These are phyloP conservation scores for Pseudococcus viburni DNA, from an alignment of 2,888 invertebrate genomes.

Conservation along the genomic window DNA sequence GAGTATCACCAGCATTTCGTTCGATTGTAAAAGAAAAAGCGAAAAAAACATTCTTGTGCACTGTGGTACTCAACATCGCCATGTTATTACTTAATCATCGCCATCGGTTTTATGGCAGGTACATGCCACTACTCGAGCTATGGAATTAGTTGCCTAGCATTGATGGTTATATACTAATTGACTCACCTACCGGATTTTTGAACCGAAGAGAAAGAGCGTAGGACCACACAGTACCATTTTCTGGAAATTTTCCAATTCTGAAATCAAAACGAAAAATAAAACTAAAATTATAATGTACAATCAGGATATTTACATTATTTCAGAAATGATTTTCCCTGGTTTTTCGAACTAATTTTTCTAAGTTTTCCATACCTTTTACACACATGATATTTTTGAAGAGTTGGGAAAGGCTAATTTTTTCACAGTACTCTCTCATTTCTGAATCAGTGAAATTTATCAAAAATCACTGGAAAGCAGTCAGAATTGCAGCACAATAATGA, in stretches of 20 bases:
- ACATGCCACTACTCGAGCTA: not conserved
- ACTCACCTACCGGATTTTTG: conserved; percentile 14
- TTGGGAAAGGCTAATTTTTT: no score
- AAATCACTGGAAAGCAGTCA: no score
- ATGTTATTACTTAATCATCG: conserved; percentile 26
- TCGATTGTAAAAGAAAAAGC: conserved; percentile 30
- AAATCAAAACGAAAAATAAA: not conserved
- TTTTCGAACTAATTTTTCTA: no score
- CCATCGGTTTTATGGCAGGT: conserved; percentile 15
- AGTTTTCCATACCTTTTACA: no score
- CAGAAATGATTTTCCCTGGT: no score
- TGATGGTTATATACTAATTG: not conserved
- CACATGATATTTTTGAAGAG: no score
- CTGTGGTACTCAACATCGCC: not conserved
- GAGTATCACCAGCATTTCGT: conserved; percentile 43
- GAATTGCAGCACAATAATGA: no score
- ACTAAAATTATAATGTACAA: not conserved
- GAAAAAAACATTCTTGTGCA: conserved; percentile 6
- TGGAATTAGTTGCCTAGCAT: not conserved
- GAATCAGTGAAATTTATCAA: no score
- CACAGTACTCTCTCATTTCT: no score
- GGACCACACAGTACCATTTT: not conserved
- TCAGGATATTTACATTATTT: no score
- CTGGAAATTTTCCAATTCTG: not conserved
- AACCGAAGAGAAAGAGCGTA: not conserved